phyloP scores from a whole-genome alignment of 2,888 invertebrate species.

The Drepana falcataria region DNA sequence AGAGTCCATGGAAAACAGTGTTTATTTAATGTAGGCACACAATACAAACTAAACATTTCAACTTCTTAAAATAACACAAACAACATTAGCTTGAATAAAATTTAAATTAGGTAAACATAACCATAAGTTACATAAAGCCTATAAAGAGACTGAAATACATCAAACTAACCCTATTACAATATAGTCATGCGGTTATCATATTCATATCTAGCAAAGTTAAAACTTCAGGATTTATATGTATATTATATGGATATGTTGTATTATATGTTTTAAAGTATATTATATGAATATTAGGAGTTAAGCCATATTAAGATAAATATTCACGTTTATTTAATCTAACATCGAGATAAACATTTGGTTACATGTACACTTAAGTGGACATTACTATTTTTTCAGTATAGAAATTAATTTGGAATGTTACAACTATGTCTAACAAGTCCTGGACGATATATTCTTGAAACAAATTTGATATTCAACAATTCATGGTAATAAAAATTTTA shows the following conservation, averaged over 20 bases:
- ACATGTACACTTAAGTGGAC: too few species aligned
- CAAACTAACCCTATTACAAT: not conserved
- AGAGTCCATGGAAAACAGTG: slow-evolving; percentile 74
- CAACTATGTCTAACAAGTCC: slow-evolving; percentile 35
- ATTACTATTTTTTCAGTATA: too few species aligned
- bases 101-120: slow-evolving; percentile 12
- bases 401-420: slow-evolving; percentile 43
- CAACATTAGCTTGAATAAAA: slow-evolving; percentile 1
- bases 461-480: slow-evolving; percentile 31
- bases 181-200: not conserved
- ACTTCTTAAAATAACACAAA: slow-evolving; percentile 22
- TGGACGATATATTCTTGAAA: slow-evolving; percentile 24
- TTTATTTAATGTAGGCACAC: slow-evolving; percentile 63
- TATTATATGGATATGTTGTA: slow-evolving; percentile 5
- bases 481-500: not conserved
- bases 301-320: slow-evolving; percentile 2
- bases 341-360: slow-evolving; percentile 13
- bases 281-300: slow-evolving; percentile 3
- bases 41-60: slow-evolving; percentile 31
- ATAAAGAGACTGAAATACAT: not conserved
- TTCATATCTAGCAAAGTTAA: not conserved
- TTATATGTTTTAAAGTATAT: slow-evolving; percentile 19
- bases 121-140: slow-evolving; percentile 6
- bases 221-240: too few species aligned
- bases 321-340: slow-evolving; percentile 18